phyloP scores from a whole-genome alignment of 2,797 vertebrate genomes.

The Bovichtus variegatus region DNA sequence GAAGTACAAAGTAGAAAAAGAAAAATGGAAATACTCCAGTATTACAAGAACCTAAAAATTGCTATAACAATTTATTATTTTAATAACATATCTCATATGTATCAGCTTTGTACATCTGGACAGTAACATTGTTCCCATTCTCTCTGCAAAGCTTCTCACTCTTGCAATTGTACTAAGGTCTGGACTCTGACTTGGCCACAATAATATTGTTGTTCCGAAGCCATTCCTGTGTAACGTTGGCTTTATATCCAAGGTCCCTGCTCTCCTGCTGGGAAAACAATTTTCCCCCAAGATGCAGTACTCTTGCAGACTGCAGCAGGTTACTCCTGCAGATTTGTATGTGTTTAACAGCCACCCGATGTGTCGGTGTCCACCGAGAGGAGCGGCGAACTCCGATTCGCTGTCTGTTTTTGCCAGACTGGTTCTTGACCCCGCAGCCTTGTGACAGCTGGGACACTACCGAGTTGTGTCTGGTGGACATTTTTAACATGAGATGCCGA shows the following conservation, averaged over 20 bases:
- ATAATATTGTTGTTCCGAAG: slow-evolving; percentile 31
- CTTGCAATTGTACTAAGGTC: slow-evolving; percentile 3
- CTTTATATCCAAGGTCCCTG: slow-evolving; percentile 35
- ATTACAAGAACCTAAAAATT: not conserved
- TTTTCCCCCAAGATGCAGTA: slow-evolving; percentile 22
- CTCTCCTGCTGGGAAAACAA: slow-evolving; percentile 38
- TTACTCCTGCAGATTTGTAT: slow-evolving; percentile 16
- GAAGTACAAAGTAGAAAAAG: not conserved
- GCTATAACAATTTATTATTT: not conserved
- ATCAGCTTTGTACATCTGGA: slow-evolving; percentile 20
- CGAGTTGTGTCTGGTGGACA: slow-evolving; percentile 4
- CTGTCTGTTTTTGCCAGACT: slow-evolving; percentile 23
- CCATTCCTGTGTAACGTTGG: slow-evolving; percentile 18
- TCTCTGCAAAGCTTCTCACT: slow-evolving; percentile 17
- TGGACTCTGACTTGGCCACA: slow-evolving; percentile 18
- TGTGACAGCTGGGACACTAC: slow-evolving; percentile 1
- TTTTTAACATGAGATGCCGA: slow-evolving; percentile 9
- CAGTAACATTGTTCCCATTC: not conserved
- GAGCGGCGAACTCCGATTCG: not conserved
- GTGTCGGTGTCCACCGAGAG: slow-evolving; percentile 10
- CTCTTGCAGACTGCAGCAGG: slow-evolving; percentile 20
- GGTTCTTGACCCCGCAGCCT: slow-evolving; percentile 1
- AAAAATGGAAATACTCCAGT: not conserved
- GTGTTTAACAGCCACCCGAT: slow-evolving; percentile 10
- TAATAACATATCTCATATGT: slow-evolving; percentile 2